Evolutionary conservation across 2,113 vertebrate genomes (phyloP).

Genomic region (Benitochromis conjunctus): DNA sequence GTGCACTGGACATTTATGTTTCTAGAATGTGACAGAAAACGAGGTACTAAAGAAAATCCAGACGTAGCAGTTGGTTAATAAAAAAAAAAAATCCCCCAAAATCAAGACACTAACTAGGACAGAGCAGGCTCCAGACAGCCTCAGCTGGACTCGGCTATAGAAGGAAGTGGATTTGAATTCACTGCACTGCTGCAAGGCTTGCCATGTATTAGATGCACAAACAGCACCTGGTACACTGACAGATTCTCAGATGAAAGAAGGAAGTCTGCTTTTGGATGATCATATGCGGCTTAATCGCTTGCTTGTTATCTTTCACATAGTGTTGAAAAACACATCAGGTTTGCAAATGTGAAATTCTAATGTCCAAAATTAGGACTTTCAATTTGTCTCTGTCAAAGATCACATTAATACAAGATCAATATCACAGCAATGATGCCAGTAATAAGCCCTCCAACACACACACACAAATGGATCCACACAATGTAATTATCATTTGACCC

Average conservation of each 20-base stretch:
- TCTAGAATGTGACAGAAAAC: background rate
- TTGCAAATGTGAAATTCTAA: background rate
- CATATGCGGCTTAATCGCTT: background rate
- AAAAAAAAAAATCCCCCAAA: background rate
- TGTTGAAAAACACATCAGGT: background rate
- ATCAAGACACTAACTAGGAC: background rate
- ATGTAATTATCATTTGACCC: slow-evolving; percentile 26
- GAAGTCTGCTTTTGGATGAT: background rate
- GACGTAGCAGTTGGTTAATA: background rate
- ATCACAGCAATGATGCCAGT: background rate
- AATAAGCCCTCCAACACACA: background rate
- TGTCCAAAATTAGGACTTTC: background rate
- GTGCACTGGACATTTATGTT: background rate
- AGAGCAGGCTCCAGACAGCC: background rate
- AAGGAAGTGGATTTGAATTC: slow-evolving; percentile 5
- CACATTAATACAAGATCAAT: slow-evolving; percentile 7
- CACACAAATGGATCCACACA: background rate
- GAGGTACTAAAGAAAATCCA: background rate
- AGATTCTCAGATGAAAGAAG: background rate
- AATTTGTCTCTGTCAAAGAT: slow-evolving; percentile 46
- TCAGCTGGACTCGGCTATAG: slow-evolving; percentile 40
- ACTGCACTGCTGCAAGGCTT: slow-evolving; percentile 25
- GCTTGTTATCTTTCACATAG: background rate
- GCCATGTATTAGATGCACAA: background rate
- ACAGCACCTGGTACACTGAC: slow-evolving; percentile 29